These are phyloP conservation scores for Sthenelais limicola DNA, from an alignment of 2,888 invertebrate genomes.

Conservation along the genomic window DNA sequence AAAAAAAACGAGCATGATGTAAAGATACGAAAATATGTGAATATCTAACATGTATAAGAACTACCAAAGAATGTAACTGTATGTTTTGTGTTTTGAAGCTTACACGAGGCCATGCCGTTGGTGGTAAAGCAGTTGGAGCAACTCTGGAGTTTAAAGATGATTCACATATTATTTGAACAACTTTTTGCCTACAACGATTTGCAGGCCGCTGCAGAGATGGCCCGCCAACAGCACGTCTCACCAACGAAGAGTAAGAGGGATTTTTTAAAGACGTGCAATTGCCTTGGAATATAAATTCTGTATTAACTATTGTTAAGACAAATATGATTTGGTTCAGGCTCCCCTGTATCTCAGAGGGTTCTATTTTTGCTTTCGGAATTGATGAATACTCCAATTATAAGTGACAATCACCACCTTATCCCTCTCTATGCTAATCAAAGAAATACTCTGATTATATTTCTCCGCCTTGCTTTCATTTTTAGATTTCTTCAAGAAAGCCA, in stretches of 20 bases:
- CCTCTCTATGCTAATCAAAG: too few relatives aligned
- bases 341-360: neutral
- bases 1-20: too few relatives aligned
- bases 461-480: slow-evolving; percentile 47
- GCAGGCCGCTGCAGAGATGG: slow-evolving; percentile 46
- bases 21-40: too few relatives aligned
- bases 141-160: slow-evolving; percentile 79
- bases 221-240: slow-evolving; percentile 49
- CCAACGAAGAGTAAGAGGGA: slow-evolving; percentile 57
- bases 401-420: too few relatives aligned
- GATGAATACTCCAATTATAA: too few relatives aligned
- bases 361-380: too few relatives aligned
- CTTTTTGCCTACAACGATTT: slow-evolving; percentile 63
- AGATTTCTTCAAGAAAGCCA: slow-evolving; percentile 71
- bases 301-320: neutral
- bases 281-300: neutral
- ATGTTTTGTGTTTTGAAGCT: slow-evolving; percentile 70
- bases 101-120: slow-evolving; percentile 82
- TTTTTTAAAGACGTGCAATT: too few relatives aligned
- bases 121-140: slow-evolving; percentile 80
- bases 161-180: slow-evolving; percentile 70
- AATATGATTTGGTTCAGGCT: neutral
- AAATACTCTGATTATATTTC: too few relatives aligned
- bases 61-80: too few relatives aligned
- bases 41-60: too few relatives aligned